Evolutionary conservation across 2,113 vertebrate genomes (phyloP).

Genomic region (Dolichallabes microphthalmus): DNA sequence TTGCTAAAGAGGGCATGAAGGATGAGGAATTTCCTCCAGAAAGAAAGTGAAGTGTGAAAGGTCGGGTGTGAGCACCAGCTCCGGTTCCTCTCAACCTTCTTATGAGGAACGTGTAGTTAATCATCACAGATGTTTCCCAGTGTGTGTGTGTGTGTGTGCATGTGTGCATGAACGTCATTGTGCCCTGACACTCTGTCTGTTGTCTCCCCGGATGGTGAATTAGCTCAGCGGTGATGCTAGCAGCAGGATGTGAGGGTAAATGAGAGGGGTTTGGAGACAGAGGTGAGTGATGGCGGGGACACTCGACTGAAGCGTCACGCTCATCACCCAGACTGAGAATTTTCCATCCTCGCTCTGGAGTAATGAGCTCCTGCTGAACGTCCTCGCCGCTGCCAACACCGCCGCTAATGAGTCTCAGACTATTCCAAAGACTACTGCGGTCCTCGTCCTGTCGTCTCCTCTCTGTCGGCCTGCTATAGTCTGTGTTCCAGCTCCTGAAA

Average conservation of each 20-base stretch:
- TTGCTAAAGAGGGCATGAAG: slow-evolving; percentile 26
- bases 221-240: slow-evolving; percentile 5
- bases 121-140: neutral
- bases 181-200: neutral
- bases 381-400: neutral
- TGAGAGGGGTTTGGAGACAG: slow-evolving; percentile 6
- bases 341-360: neutral
- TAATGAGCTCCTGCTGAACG: slow-evolving; percentile 6
- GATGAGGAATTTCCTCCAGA: slow-evolving; percentile 16
- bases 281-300: neutral
- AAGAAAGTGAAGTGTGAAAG: neutral
- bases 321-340: neutral
- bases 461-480: neutral
- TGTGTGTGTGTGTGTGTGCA: slow-evolving; percentile 11
- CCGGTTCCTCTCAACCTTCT: neutral
- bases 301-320: neutral
- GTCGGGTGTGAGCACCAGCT: neutral
- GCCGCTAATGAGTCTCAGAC: neutral
- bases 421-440: neutral
- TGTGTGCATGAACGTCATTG: neutral
- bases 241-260: slow-evolving; percentile 9
- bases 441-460: neutral
- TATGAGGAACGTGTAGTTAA: neutral
- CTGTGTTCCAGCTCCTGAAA: neutral
- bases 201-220: neutral